phyloP scores from a whole-genome alignment of 2,797 vertebrate species.

The Remorina albescens region DNA sequence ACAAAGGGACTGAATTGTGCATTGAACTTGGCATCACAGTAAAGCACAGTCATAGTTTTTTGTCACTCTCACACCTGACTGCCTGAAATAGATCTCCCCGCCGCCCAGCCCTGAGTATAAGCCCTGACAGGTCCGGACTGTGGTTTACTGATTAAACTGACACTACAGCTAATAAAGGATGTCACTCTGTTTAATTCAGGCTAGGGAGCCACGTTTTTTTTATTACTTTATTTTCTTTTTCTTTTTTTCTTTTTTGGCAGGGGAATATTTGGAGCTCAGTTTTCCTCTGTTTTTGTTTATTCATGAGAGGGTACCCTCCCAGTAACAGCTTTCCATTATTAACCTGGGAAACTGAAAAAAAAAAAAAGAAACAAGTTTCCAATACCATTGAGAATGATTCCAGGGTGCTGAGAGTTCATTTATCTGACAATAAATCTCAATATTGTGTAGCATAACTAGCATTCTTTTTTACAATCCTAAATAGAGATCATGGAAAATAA shows the following conservation, averaged over 20 bases:
- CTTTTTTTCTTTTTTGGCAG: constrained; percentile 55
- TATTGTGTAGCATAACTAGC: constrained; percentile 17
- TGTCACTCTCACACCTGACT: constrained; percentile 67
- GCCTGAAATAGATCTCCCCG: constrained; percentile 67
- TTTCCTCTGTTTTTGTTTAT: constrained; percentile 88
- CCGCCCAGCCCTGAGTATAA: constrained; percentile 43
- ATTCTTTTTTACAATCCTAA: constrained; percentile 14
- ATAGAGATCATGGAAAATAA: constrained; percentile 26
- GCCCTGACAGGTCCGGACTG: constrained; percentile 65
- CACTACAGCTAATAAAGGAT: constrained; percentile 67
- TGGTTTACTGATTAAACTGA: constrained; percentile 47
- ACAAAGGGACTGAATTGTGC: constrained; percentile 56
- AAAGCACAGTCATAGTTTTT: constrained; percentile 48
- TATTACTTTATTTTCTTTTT: constrained; percentile 19
- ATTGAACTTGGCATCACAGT: constrained; percentile 35
- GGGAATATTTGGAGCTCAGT: constrained; percentile 84
- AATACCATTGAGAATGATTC: constrained; percentile 35
- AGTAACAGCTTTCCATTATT: constrained; percentile 78
- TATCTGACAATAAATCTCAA: constrained; percentile 21
- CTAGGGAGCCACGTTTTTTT: constrained; percentile 34
- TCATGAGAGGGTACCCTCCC: constrained; percentile 71
- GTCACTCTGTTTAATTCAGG: constrained; percentile 65
- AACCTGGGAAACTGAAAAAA: constrained; percentile 57
- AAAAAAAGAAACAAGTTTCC: constrained; percentile 50
- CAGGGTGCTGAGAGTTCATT: constrained; percentile 31